Evolutionary conservation across 2,888 invertebrate species (phyloP), one percentile per base, ranked within the genome.

Genomic region (Drosophila flavopinicola): DNA sequence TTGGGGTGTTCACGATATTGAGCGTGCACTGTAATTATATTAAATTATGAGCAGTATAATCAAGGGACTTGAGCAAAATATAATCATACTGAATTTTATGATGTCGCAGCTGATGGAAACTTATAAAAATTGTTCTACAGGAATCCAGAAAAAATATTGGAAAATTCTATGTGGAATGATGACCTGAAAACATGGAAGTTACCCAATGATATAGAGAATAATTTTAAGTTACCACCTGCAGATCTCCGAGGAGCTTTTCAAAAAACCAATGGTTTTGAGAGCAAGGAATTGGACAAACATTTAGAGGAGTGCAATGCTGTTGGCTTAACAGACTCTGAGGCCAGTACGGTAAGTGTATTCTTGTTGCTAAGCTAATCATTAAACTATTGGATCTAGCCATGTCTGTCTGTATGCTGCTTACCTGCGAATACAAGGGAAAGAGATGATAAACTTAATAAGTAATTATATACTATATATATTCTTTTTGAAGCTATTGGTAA

Each of bases 81-180:
- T 20, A 20, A 2, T 2, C 20, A 20, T 20, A 20, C 20, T 20
- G 20, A 2, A 20, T 20, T 20, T 20, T 20, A 20, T 20, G 4
- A 3, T 4, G 20, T 20, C 20, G 4, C 20, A 20, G 20, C 20
- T 20, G 2, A 20, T 20, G 4, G 4, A 42, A 7, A 27, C 9
- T 5, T 20, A 13, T 1, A 0, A 13, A 11, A n/a, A 17, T 24
- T n/a, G 1, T 30, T 30, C 4, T 6, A 56, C 51, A 94, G 94
- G 89, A 94, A 96, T 90, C 89, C 96, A 32, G 95, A 96, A 54
- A 90, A 91, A 45, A 93, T 96, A 20, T 94, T 94, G 87, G 91
- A 93, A 47, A 93, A 94, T 65, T 93, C 95, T 0, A 87, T 93
- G 38, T 96, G 96, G 96, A 94, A 95, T 84, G 96, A 96, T 60